phyloP scores from a whole-genome alignment of 2,113 vertebrate species.

The Sceloporus tristichus region DNA sequence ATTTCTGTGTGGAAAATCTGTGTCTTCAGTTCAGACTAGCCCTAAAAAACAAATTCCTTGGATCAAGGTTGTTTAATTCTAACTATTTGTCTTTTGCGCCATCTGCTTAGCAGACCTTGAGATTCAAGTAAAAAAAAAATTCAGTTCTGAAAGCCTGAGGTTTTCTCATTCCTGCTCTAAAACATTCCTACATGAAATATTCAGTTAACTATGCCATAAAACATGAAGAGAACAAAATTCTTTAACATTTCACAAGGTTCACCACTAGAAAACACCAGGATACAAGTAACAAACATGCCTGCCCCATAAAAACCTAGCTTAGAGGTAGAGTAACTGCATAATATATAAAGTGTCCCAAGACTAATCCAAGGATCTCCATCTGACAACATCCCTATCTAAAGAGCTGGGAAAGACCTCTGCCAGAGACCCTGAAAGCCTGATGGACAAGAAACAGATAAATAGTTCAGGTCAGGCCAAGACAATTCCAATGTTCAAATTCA shows the following conservation, averaged over 20 bases:
- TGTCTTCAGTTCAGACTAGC: too few species aligned
- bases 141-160: too few species aligned
- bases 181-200: not conserved
- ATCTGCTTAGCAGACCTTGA: too few species aligned
- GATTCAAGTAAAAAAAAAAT: too few species aligned
- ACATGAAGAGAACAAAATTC: too few species aligned
- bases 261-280: too few species aligned
- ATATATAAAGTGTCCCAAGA: not conserved
- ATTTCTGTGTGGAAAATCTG: too few species aligned
- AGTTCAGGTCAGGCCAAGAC: not conserved
- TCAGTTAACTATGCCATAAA: not conserved
- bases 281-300: not conserved
- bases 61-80: too few species aligned
- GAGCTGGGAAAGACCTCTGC: not conserved
- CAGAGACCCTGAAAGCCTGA: not conserved
- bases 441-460: not conserved
- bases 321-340: not conserved
- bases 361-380: not conserved
- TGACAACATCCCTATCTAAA: not conserved
- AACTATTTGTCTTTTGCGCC: too few species aligned
- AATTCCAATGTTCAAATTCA: not conserved
- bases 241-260: not conserved
- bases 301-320: not conserved
- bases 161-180: too few species aligned
- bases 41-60: too few species aligned